These are phyloP conservation scores for Lethenteron reissneri DNA, from an alignment of 2,113 vertebrate genomes.

Conservation along the genomic window DNA sequence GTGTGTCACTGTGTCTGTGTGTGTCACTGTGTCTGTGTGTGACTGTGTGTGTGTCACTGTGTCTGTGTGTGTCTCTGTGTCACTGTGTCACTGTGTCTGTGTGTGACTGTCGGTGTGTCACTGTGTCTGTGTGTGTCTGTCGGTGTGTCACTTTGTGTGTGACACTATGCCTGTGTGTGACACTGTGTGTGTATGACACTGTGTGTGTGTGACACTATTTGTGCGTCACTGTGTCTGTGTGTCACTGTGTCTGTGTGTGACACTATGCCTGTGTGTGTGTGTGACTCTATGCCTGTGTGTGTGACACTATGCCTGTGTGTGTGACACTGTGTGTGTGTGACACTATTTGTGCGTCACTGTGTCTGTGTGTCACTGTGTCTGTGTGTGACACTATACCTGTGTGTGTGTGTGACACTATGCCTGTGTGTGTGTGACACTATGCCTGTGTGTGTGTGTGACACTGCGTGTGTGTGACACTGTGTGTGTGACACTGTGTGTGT, in stretches of 20 bases:
- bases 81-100: neutral
- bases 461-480: neutral
- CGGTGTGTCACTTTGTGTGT: neutral
- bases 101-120: neutral
- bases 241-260: neutral
- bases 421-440: neutral
- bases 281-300: neutral
- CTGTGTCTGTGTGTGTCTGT: neutral
- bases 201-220: neutral
- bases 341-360: neutral
- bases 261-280: neutral
- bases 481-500: neutral
- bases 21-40: no score
- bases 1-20: neutral
- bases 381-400: neutral
- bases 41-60: neutral
- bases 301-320: neutral
- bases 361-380: neutral
- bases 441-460: neutral
- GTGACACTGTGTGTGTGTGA: neutral
- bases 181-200: neutral
- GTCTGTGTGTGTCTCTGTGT: neutral
- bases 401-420: neutral
- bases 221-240: slow-evolving; percentile 1
- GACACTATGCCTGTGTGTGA: neutral